phyloP scores from a whole-genome alignment of 1,140 invertebrate genomes.

The Yoshiicerus persimilis region DNA sequence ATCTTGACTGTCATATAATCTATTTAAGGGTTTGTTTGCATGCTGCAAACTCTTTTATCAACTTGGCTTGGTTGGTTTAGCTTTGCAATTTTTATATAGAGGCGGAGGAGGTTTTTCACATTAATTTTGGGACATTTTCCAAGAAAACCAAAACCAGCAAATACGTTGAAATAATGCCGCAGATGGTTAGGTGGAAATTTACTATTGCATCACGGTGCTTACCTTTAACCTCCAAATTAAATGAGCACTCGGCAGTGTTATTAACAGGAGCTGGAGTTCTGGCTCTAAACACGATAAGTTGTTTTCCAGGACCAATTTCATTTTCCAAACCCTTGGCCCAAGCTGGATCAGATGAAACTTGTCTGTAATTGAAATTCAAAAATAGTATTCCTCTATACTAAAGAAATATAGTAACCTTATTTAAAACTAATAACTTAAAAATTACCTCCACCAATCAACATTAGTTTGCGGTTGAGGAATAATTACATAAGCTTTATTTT shows the following conservation, averaged over 20 bases:
- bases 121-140: too few relatives aligned
- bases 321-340: conserved; percentile 67
- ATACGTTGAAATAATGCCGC: too few relatives aligned
- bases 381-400: neutral
- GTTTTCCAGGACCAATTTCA: conserved; percentile 62
- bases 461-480: conserved; percentile 68
- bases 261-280: conserved; percentile 58
- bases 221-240: conserved; percentile 64
- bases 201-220: conserved; percentile 33
- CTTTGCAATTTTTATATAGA: too few relatives aligned
- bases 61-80: too few relatives aligned
- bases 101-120: too few relatives aligned
- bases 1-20: neutral
- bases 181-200: too few relatives aligned
- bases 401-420: neutral
- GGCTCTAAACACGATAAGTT: conserved; percentile 60
- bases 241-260: conserved; percentile 62
- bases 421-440: too few relatives aligned
- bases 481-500: conserved; percentile 60
- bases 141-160: too few relatives aligned
- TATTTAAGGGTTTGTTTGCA: too few relatives aligned
- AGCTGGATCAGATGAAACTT: conserved; percentile 57
- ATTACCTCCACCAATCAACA: conserved; percentile 65
- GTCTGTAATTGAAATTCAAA: conserved; percentile 24
- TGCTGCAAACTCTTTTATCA: too few relatives aligned